Evolutionary conservation across 2,888 invertebrate genomes (phyloP).

Genomic region (Hermaeophaga mercurialis): DNA sequence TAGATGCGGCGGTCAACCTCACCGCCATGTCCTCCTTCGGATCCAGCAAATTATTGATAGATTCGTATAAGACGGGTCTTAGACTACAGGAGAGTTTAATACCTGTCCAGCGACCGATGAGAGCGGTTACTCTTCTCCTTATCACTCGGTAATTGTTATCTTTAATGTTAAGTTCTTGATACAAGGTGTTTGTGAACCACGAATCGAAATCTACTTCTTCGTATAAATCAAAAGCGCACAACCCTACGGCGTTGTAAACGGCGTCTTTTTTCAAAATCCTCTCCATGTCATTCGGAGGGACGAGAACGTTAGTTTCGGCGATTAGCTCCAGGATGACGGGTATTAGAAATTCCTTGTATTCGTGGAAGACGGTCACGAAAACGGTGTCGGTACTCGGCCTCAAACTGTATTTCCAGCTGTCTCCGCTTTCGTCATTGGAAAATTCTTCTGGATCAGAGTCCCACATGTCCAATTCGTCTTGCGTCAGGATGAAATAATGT

Average conservation of each 20-base stretch:
- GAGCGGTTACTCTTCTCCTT: conserved; percentile 81
- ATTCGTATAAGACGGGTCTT: conserved; percentile 80
- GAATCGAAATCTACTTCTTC: conserved; percentile 93
- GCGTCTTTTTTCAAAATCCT: conserved; percentile 89
- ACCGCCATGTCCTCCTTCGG: conserved; percentile 87
- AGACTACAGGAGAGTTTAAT: conserved; percentile 81
- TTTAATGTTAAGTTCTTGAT: conserved; percentile 80
- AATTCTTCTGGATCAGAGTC: conserved; percentile 90
- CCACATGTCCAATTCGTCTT: conserved; percentile 85
- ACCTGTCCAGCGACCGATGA: conserved; percentile 81
- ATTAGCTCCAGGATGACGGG: conserved; percentile 76
- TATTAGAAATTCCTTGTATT: conserved; percentile 73
- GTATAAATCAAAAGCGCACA: conserved; percentile 87
- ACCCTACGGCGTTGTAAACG: conserved; percentile 89
- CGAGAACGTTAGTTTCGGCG: conserved; percentile 68
- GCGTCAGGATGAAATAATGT: conserved; percentile 84
- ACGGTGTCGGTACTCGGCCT: conserved; percentile 88
- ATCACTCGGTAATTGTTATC: conserved; percentile 85
- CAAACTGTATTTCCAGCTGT: conserved; percentile 92
- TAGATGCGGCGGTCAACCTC: conserved; percentile 82
- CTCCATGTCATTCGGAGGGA: conserved; percentile 73
- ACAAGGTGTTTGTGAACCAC: conserved; percentile 85
- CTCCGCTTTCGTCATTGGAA: conserved; percentile 85
- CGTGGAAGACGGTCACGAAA: conserved; percentile 82
- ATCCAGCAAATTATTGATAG: conserved; percentile 70